Evolutionary conservation across 2,113 vertebrate species (phyloP), one percentile per base, ranked within the genome.

Genomic region (Oreochromis tanganicae): DNA sequence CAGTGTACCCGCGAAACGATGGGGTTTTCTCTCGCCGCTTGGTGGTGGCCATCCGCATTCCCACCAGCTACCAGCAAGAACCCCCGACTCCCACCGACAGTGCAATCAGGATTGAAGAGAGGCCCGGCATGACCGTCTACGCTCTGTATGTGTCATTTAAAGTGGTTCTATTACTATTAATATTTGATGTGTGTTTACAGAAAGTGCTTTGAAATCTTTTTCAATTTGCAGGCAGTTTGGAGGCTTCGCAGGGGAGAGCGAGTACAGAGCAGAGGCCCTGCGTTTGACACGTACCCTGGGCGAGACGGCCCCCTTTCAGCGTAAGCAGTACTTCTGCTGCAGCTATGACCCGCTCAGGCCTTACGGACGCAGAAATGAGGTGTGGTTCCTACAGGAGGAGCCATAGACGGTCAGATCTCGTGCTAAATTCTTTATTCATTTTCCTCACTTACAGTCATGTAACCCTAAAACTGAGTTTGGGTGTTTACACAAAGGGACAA

Each of bases 271-370:
- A 2, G 94, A 97, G 29, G 98, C 98, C 3, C 89, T 95, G 48
- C 97, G 97, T 82, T 93, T 99, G 90, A 97, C 94, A 1, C 91
- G 96, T 2, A 97, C 96, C 8, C 94, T 99, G 89, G 97, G 97
- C 2, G 97, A 96, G 34, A 96, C 96, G 1, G 97, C 95, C n/a
- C 93, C 96, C 1, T 98, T 94, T 85, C 94, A 83, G 71, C 96
- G 96, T 24, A 97, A 98, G 86, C 90, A 97, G 91, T 99, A 98
- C 93, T 94, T 98, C 91, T 98, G 98, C 91, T 97, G 97, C 1
- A 97, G 97, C 7, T 99, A 97, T 0, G 97, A 99, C 89, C 97
- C 97, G 0, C 96, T 98, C 95, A 98, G 98, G 92, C 98, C 97
- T 79, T 97, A 97, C 0, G 97, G 97, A 82, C 96, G 98, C 10